Conservation (phyloP, 2,888 invertebrate genomes). For the Ectemnius cavifrons region DNA sequence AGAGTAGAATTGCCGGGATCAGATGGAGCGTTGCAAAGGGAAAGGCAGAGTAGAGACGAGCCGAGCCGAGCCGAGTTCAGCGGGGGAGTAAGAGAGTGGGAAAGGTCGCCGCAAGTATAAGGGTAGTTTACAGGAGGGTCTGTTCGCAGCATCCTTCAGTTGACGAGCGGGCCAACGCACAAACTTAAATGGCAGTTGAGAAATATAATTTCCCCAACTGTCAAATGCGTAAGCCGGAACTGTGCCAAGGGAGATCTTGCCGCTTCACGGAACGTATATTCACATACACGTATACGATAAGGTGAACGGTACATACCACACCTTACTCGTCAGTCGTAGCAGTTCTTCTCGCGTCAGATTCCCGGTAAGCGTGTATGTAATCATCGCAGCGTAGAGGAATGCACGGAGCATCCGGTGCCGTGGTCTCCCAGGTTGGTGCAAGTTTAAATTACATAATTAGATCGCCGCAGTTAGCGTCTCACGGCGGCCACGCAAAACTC, state of each 20-base stretch:
- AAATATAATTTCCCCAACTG: slow-evolving; percentile 75
- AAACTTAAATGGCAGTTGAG: slow-evolving; percentile 75
- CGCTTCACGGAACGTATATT: slow-evolving; percentile 28
- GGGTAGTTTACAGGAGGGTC: slow-evolving; percentile 33
- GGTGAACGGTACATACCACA: background rate
- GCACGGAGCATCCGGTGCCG: slow-evolving; percentile 13
- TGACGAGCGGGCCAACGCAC: slow-evolving; percentile 67
- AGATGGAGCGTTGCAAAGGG: slow-evolving; percentile 29
- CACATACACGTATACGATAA: too few species aligned
- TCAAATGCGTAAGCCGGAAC: slow-evolving; percentile 71
- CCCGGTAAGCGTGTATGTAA: background rate
- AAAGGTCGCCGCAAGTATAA: slow-evolving; percentile 11
- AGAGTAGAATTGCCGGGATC: slow-evolving; percentile 62
- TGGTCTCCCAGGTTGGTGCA: slow-evolving; percentile 48
- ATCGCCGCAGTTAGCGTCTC: slow-evolving; percentile 54
- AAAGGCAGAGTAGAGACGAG: slow-evolving; percentile 42
- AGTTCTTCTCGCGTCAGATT: background rate
- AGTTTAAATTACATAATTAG: slow-evolving; percentile 68
- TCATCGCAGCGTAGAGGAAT: background rate
- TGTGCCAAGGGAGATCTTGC: slow-evolving; percentile 60
- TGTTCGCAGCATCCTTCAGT: slow-evolving; percentile 50
- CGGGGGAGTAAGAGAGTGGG: slow-evolving; percentile 14
- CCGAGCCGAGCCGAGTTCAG: slow-evolving; percentile 40
- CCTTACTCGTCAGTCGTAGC: background rate
- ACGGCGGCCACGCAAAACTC: slow-evolving; percentile 31